These are phyloP conservation scores for Phrynocephalus vlangalii DNA, from an alignment of 2,797 vertebrate species.

Conservation along the genomic window DNA sequence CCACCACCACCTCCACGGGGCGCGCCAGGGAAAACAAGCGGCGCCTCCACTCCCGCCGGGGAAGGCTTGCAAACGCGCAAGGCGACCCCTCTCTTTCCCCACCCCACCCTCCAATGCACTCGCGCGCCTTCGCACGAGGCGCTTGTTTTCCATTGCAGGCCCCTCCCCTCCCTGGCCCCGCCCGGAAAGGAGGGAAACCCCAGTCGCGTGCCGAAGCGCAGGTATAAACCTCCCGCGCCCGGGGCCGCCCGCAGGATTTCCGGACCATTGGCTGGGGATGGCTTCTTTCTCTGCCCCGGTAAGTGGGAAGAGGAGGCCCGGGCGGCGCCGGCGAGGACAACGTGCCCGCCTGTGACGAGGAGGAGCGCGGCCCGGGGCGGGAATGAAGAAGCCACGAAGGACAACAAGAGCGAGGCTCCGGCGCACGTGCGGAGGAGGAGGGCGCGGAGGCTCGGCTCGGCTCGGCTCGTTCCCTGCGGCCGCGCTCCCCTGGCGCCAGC, in stretches of 20 bases:
- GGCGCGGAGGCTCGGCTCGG: too few relatives aligned
- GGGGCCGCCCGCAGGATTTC: not conserved
- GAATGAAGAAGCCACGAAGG: too few relatives aligned
- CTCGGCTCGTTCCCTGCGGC: not conserved
- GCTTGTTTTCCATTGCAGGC: accelerated
- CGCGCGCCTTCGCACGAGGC: not conserved
- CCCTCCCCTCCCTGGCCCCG: not conserved
- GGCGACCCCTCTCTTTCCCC: too few relatives aligned
- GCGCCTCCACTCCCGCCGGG: too few relatives aligned
- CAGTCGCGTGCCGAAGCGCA: not conserved
- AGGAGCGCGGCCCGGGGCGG: too few relatives aligned
- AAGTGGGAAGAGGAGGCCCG: not conserved
- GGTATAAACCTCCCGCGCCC: conserved; percentile 23
- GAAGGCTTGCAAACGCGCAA: too few relatives aligned
- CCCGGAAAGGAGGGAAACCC: not conserved
- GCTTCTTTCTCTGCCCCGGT: conserved; percentile 22
- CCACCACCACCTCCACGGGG: too few relatives aligned
- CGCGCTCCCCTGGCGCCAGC: not conserved
- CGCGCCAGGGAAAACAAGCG: too few relatives aligned
- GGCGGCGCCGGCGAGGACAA: not conserved
- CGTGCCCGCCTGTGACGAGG: too few relatives aligned
- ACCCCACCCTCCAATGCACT: not conserved
- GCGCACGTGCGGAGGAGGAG: too few relatives aligned
- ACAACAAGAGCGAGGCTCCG: not conserved
- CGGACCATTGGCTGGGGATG: not conserved